Percentiles rank a stretch among this genome's conserved stretches.
Evolutionary conservation across 2,888 invertebrate species (phyloP).

Genomic region (Dasysyrphus albostriatus): DNA sequence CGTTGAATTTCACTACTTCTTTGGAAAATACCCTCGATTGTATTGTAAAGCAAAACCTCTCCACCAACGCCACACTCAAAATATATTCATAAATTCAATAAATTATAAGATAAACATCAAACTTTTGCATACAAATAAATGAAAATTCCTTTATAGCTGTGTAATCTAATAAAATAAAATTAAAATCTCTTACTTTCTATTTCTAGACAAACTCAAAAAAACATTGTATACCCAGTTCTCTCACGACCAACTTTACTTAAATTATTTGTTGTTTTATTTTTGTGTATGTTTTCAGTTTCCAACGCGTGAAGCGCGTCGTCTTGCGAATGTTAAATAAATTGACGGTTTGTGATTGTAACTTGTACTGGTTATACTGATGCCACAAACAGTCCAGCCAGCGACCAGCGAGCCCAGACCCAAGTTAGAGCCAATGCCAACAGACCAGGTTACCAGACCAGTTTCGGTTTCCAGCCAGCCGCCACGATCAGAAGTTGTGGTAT

Average conservation of each 20-base stretch:
- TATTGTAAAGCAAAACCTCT: background rate
- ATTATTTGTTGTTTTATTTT: background rate
- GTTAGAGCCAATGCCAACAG: background rate
- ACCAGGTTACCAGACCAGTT: constrained; percentile 61
- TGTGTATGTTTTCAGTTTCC: constrained; percentile 2
- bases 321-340: constrained; percentile 63
- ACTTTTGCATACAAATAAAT: constrained; percentile 4
- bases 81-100: background rate
- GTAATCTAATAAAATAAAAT: constrained; percentile 41
- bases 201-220: constrained; percentile 18
- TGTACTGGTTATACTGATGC: constrained; percentile 66
- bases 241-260: constrained; percentile 25
- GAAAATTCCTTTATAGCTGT: constrained; percentile 2
- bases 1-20: background rate
- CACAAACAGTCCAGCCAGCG: background rate
- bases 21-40: background rate
- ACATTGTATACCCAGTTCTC: constrained; percentile 37
- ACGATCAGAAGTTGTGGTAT: constrained; percentile 23
- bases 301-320: constrained; percentile 59
- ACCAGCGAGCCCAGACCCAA: background rate
- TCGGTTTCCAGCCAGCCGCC: constrained; percentile 43
- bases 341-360: constrained; percentile 65
- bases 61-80: background rate
- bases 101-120: constrained; percentile 7
- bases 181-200: constrained; percentile 71